Percentiles rank a stretch among this genome's conserved stretches.
These are phyloP conservation scores for Bembecia ichneumoniformis DNA, from an alignment of 2,888 invertebrate species.

Conservation along the genomic window DNA sequence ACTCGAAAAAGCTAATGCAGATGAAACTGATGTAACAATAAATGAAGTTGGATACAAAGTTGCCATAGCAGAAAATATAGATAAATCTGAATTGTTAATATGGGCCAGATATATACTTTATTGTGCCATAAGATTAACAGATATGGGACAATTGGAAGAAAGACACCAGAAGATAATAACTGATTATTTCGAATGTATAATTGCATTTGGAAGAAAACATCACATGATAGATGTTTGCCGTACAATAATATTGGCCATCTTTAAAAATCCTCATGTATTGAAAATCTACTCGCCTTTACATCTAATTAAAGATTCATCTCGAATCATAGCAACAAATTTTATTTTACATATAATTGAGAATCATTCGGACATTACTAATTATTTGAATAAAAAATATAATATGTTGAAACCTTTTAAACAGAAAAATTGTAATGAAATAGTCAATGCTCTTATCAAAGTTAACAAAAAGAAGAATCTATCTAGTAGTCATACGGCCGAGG, in stretches of 20 bases:
- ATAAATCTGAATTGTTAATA: slow-evolving; percentile 46
- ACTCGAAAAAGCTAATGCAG: slow-evolving; percentile 25
- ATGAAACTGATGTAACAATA: slow-evolving; percentile 29
- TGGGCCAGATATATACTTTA: slow-evolving; percentile 60
- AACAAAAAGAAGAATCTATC: slow-evolving; percentile 44
- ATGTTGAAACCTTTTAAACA: slow-evolving; percentile 64
- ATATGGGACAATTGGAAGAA: slow-evolving; percentile 34
- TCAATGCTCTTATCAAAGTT: slow-evolving; percentile 59
- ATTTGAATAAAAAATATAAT: slow-evolving; percentile 37
- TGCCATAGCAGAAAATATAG: slow-evolving; percentile 22
- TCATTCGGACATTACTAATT: slow-evolving; percentile 37
- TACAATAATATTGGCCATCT: slow-evolving; percentile 35
- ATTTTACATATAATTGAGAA: slow-evolving; percentile 37
- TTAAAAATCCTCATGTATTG: slow-evolving; percentile 51
- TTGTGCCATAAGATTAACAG: slow-evolving; percentile 42
- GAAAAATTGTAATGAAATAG: slow-evolving; percentile 64
- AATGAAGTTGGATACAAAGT: slow-evolving; percentile 32
- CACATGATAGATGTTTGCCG: slow-evolving; percentile 41
- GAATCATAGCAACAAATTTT: slow-evolving; percentile 42
- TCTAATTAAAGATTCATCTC: slow-evolving; percentile 30
- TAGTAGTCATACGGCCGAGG: slow-evolving; percentile 42
- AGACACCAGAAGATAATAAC: slow-evolving; percentile 33
- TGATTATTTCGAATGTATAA: slow-evolving; percentile 39
- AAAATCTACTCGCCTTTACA: slow-evolving; percentile 50
- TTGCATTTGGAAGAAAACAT: slow-evolving; percentile 35